Base-by-base conservation (phyloP, 2,113 vertebrate species). In the Tympanuchus pallidicinctus region DNA sequence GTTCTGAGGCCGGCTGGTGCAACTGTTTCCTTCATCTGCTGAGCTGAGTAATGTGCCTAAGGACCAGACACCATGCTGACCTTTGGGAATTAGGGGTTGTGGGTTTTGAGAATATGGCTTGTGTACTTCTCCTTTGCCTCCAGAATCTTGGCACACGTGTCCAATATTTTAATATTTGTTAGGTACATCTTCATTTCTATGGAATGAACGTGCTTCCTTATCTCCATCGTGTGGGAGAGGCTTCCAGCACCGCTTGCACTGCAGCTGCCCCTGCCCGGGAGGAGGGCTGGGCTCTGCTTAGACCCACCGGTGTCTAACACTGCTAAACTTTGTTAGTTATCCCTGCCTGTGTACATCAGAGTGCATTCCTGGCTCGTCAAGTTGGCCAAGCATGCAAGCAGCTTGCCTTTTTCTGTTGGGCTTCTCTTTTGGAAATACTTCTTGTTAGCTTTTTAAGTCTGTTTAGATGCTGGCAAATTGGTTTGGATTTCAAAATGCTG, bases 1-100 rank as follows among this genome's bases (percentile, higher is more conserved):
- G 95, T 95, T 94, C 40, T 54, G 40, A 88, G 82, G 88, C 93
- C 91, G 94, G 95, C 95, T 97, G 95, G 93, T 96, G 88, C 0
- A 88, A 86, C 94, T 96, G 94, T 90, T 96, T 94, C 94, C 94
- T 97, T 97, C 94, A 95, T 96, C 93, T 94, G 91, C 93, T 61
- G 94, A 94, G 88, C 88, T 0, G 63, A 94, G 63, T 42, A 24
- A 66, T 91, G 69, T 56, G 83, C n/a, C 91, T 84, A 82, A 95
- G 94, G 95, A 97, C 92, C 90, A 95, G 96, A 94, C 88, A 93
- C 73, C 13, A 63, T 0, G 0, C 83, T 96, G 94, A 94, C 93
- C 95, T 18, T 11, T 4, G 89, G 81, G 95, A 95, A 94, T 93
- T 91, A 94, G 57, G 76, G 88, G 82, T 88, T 96, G 93, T 91